phyloP scores from a whole-genome alignment of 2,888 invertebrate species.

The Clusia tigrina region DNA sequence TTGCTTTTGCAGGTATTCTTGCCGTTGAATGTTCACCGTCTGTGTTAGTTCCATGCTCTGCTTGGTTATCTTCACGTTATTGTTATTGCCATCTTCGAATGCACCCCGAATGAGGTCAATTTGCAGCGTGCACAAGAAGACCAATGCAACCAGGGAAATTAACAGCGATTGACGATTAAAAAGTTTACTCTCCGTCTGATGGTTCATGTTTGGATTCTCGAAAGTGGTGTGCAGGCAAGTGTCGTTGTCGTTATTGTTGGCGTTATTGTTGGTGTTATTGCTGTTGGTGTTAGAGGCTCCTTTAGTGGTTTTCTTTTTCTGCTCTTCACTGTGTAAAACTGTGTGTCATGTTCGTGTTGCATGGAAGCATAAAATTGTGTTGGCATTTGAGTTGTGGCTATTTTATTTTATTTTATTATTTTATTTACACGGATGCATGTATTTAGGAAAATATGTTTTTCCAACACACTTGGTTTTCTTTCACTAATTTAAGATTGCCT shows the following conservation, averaged over 20 bases:
- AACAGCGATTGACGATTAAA: constrained; percentile 35
- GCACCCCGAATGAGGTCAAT: constrained; percentile 43
- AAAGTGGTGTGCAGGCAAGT: constrained; percentile 28
- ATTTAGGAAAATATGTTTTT: neutral
- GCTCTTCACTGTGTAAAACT: constrained; percentile 1
- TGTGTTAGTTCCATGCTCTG: constrained; percentile 71
- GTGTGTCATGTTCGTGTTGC: neutral
- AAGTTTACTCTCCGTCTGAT: constrained; percentile 33
- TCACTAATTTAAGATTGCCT: constrained; percentile 44
- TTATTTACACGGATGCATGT: no score
- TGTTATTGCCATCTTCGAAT: constrained; percentile 62
- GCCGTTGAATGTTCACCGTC: constrained; percentile 71
- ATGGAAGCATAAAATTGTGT: neutral
- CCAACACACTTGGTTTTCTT: neutral
- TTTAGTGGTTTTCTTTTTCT: neutral
- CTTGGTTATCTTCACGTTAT: constrained; percentile 62
- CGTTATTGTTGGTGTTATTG: neutral
- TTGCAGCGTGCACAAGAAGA: constrained; percentile 37
- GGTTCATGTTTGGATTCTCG: constrained; percentile 22
- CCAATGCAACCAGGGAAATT: constrained; percentile 34
- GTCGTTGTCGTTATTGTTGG: constrained; percentile 33
- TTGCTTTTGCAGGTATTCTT: constrained; percentile 70
- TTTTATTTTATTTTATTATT: neutral
- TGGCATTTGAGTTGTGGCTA: neutral
- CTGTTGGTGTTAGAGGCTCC: neutral